phyloP scores from a whole-genome alignment of 2,113 vertebrate genomes.

The Ptyas mucosa region DNA sequence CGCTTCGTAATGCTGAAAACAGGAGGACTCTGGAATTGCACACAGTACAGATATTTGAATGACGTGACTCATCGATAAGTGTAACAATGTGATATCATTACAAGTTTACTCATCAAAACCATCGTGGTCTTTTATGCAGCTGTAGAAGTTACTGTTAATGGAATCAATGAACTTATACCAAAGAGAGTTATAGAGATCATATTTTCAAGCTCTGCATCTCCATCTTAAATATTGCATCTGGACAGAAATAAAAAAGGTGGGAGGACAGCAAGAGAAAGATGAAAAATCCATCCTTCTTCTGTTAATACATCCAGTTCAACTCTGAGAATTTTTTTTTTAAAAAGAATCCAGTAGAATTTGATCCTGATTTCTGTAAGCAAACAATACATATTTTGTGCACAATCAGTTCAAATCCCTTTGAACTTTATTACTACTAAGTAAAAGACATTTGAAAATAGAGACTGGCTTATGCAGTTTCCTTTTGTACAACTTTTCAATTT shows the following conservation, averaged over 20 bases:
- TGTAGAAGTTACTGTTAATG: background rate
- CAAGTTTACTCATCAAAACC: background rate
- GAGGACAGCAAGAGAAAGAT: background rate
- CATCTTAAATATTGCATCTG: background rate
- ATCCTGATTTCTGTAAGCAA: background rate
- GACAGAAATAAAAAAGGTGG: background rate
- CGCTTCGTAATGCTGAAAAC: conserved; percentile 19
- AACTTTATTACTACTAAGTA: background rate
- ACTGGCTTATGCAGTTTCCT: background rate
- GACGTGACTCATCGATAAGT: conserved; percentile 15
- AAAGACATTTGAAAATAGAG: background rate
- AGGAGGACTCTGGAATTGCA: background rate
- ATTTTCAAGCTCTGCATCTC: background rate
- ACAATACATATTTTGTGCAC: background rate
- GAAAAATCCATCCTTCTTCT: background rate
- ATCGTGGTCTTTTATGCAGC: background rate
- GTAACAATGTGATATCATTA: conserved; percentile 13
- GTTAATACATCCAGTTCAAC: background rate
- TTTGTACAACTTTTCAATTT: background rate
- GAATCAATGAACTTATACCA: background rate
- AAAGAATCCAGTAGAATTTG: background rate
- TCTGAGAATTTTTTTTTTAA: background rate
- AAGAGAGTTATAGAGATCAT: background rate
- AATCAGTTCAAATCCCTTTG: background rate
- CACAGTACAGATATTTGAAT: background rate